Evolutionary conservation across 1,140 invertebrate genomes (phyloP), one percentile per base, ranked within the genome.

Genomic region (Pomacea maculata): DNA sequence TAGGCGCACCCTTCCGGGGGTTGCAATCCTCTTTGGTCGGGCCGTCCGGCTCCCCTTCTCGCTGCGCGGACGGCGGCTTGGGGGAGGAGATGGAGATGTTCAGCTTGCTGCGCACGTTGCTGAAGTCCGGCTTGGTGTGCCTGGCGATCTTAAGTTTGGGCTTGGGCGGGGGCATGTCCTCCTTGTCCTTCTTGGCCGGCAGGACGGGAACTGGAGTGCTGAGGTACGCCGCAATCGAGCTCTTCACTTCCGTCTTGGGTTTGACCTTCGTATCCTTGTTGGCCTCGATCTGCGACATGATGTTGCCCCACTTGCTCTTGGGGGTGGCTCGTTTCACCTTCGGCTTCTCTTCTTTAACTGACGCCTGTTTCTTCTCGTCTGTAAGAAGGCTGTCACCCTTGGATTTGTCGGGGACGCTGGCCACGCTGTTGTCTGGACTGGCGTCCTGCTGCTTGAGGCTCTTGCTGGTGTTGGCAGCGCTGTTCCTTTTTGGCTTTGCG

Each of bases 291-390:
- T 91, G 87, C 11, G 88, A 90, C 87, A 91, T 92, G 25, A 92
- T 90, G 15, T 87, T 85, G 72, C 87, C 90, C 91, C 91, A 92
- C 81, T 91, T 89, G 83, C 89, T 91, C 79, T 90, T 92, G 5
- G 88, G 89, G 8, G 88, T 87, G 14, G 86, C 85, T 57, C 87
- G 83, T 84, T 90, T 90, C 52, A 87, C 86, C 79, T 89, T 89
- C 0, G 85, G 85, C 29, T 85, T 84, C 76, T 88, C 86, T 67
- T 87, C 87, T 70, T 86, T 83, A 15, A 84, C 79, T 25, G 79
- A 15, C 7, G 73, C n/a, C 63, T 55, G 75, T 79, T 74, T 87
- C 80, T 64, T 82, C 80, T 80, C 79, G 81, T 75, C 79, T 72
- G 71, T 74, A 14, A 57, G 55, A 80, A 67, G 85, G 82, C 45